Base-by-base conservation (phyloP, 2,888 invertebrate genomes). In the Drosophila longiperda region DNA sequence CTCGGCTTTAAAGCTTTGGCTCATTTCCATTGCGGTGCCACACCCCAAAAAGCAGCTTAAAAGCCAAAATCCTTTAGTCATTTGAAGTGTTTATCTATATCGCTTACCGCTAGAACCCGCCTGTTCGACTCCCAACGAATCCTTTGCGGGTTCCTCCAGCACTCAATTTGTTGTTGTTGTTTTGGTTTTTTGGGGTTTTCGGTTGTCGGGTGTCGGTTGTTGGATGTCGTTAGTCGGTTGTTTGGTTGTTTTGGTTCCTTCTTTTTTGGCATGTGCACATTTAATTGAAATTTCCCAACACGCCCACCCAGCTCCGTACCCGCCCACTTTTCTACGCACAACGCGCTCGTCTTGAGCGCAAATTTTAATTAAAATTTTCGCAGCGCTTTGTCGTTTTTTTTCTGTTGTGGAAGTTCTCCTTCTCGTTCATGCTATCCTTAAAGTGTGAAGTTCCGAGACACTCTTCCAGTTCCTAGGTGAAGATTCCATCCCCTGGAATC, bases 281-380 rank as follows among this genome's bases (percentile, higher is more conserved):
- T 86, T 86, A 86, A 86, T 86, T 86, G 88, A 86, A 86, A 86
- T 86, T 86, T 86, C 66, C 86, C 74, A 74, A 74, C 80, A 83
- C 85, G 82, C 85, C 87, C 80, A 80, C 23, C 42, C 50, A n/a
- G 40, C 33, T 36, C n/a, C 68, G 36, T 17, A 40, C 34, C 55
- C 69, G 68, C 75, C 73, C 70, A 59, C 71, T 57, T 64, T 63
- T 69, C 40, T 57, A 88, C 86, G 83, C 88, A 87, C 86, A 73
- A 65, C 60, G 68, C 77, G 80, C 66, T 64, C 79, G 75, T 78
- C 83, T 82, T 86, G 64, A 58, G 72, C 82, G 85, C 62, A 85
- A 83, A 83, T 87, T 87, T 87, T 87, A 87, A 87, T 87, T 87
- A 87, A 87, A 87, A 84, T 83, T 81, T 78, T 75, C 75, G 70